Evolutionary conservation across 2,113 vertebrate genomes (phyloP).

Genomic region (Ammodramus savannarum): DNA sequence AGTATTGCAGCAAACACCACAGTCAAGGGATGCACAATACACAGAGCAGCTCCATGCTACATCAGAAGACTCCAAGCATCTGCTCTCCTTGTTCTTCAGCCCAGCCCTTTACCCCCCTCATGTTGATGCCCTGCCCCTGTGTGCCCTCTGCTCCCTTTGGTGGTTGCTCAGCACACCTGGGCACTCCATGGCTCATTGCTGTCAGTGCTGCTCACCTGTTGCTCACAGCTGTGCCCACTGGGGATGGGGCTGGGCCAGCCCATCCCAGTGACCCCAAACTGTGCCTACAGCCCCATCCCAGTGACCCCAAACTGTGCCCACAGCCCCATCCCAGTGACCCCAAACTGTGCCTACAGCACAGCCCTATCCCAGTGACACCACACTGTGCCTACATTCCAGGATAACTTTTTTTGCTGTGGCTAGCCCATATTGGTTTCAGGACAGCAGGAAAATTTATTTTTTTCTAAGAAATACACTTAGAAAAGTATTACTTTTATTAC

Average conservation of each 20-base stretch:
- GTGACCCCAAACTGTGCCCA: no score
- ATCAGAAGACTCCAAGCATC: background rate
- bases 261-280: no score
- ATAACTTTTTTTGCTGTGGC: no score
- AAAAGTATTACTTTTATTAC: no score
- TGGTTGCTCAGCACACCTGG: background rate
- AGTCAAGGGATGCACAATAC: background rate
- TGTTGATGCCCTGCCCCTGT: background rate
- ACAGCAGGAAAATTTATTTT: no score
- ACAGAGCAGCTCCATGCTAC: rapidly evolving
- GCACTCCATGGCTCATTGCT: background rate
- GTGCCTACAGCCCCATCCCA: no score
- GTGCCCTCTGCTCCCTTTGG: background rate
- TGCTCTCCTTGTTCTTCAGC: background rate
- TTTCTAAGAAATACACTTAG: no score
- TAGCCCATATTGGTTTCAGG: no score
- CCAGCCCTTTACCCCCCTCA: background rate
- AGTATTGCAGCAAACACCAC: background rate
- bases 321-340: no score
- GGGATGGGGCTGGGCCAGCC: background rate
- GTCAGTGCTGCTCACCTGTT: background rate
- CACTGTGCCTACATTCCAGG: no score
- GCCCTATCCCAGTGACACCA: no score
- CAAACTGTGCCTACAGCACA: no score
- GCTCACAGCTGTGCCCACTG: background rate